Conservation (phyloP, 2,888 invertebrate species). For the Ochlodes sylvanus region DNA sequence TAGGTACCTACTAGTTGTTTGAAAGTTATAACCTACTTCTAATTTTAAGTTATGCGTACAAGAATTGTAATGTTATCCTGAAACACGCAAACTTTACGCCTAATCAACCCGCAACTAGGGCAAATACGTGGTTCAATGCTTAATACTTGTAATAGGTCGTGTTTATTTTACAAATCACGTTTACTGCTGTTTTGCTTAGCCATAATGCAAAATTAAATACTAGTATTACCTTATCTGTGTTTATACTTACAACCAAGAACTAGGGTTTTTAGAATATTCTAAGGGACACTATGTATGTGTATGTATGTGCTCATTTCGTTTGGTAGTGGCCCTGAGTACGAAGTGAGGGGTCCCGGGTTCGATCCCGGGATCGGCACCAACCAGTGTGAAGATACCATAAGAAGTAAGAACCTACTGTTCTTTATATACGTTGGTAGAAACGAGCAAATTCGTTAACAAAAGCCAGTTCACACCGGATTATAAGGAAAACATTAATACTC, state of each 20-base stretch:
- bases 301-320: too few species aligned
- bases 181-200: slow-evolving; percentile 22
- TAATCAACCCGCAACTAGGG: slow-evolving; percentile 27
- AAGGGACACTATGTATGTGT: too few species aligned
- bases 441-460: background rate
- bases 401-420: too few species aligned
- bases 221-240: slow-evolving; percentile 8
- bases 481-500: slow-evolving; percentile 49
- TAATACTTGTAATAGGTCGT: slow-evolving; percentile 21
- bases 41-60: slow-evolving; percentile 1
- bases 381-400: too few species aligned
- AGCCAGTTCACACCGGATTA: background rate
- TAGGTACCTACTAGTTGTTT: too few species aligned
- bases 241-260: slow-evolving; percentile 5
- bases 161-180: slow-evolving; percentile 35
- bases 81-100: slow-evolving; percentile 6
- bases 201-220: slow-evolving; percentile 1
- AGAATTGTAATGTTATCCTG: slow-evolving; percentile 3
- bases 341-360: too few species aligned
- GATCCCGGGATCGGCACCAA: too few species aligned
- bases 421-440: background rate
- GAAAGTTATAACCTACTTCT: background rate
- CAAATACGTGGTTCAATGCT: slow-evolving; percentile 32
- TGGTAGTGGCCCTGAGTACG: too few species aligned
- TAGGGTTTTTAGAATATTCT: too few species aligned